Conservation (phyloP, 92 coral and sea anemone genomes). For the Siderastrea radians region DNA sequence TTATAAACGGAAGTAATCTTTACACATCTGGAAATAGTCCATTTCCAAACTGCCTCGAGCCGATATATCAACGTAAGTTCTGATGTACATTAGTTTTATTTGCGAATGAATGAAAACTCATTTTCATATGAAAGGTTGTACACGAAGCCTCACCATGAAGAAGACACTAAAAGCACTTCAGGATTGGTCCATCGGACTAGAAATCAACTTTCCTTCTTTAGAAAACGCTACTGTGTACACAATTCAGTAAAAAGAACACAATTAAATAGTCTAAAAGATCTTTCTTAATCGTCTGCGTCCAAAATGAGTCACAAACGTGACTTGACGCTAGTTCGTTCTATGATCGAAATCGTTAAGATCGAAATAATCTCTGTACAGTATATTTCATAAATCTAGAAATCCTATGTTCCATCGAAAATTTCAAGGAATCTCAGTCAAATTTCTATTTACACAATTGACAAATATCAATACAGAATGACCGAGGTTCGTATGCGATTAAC, state of each 20-base stretch:
- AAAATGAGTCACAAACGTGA: background rate
- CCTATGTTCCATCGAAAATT: background rate
- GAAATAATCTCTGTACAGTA: background rate
- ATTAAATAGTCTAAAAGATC: background rate
- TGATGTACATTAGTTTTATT: background rate
- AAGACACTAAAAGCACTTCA: background rate
- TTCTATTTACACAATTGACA: conserved; percentile 26
- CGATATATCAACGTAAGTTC: background rate
- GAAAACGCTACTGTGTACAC: too few species aligned
- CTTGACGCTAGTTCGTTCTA: background rate
- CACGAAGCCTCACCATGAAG: too few species aligned
- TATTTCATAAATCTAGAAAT: background rate
- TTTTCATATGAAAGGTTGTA: too few species aligned
- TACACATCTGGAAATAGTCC: too few species aligned
- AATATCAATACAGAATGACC: conserved; percentile 3
- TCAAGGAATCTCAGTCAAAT: conserved; percentile 5
- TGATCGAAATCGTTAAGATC: background rate
- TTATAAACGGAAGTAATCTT: too few species aligned
- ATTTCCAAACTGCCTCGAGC: too few species aligned
- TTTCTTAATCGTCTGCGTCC: background rate
- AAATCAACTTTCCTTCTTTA: background rate
- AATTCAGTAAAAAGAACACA: conserved; percentile 10
- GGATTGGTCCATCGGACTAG: background rate
- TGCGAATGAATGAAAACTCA: too few species aligned
- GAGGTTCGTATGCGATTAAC: background rate